Evolutionary conservation across 92 coral and sea anemone species (phyloP).

Genomic region (Actinernus sp.): DNA sequence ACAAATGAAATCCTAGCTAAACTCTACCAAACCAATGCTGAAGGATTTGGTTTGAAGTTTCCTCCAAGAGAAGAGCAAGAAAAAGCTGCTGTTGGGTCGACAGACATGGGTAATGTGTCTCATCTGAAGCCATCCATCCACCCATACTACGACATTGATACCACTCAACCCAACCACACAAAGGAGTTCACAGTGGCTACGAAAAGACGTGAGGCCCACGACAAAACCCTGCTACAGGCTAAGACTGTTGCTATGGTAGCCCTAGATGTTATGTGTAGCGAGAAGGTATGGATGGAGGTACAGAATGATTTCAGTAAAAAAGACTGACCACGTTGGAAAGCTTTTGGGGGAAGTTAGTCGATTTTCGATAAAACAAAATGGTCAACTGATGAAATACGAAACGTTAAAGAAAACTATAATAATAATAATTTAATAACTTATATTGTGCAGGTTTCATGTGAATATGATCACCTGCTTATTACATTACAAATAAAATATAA

Average conservation of each 20-base stretch:
- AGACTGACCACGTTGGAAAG: no score
- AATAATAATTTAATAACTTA: no score
- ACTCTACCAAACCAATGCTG: conserved; percentile 88
- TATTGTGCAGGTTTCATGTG: no score
- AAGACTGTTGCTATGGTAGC: conserved; percentile 88
- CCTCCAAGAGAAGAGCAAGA: conserved; percentile 83
- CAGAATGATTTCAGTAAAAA: conserved; percentile 59
- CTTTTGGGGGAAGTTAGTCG: no score
- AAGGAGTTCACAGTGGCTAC: conserved; percentile 83
- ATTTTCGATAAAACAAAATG: no score
- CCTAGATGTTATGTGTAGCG: conserved; percentile 79
- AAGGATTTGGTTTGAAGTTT: conserved; percentile 69
- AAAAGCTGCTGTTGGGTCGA: conserved; percentile 82
- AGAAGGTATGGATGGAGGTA: conserved; percentile 64
- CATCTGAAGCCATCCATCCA: conserved; percentile 95
- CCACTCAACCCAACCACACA: conserved; percentile 82
- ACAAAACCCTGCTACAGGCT: conserved; percentile 71
- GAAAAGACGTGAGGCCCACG: conserved; percentile 77
- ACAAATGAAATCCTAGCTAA: conserved; percentile 82
- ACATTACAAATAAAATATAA: no score
- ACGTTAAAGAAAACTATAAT: no score
- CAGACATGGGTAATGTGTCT: conserved; percentile 99
- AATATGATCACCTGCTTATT: no score
- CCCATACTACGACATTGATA: conserved; percentile 84
- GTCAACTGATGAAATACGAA: no score